Evolutionary conservation across 2,888 invertebrate genomes (phyloP).

Genomic region (Trissoscelio sp.): DNA sequence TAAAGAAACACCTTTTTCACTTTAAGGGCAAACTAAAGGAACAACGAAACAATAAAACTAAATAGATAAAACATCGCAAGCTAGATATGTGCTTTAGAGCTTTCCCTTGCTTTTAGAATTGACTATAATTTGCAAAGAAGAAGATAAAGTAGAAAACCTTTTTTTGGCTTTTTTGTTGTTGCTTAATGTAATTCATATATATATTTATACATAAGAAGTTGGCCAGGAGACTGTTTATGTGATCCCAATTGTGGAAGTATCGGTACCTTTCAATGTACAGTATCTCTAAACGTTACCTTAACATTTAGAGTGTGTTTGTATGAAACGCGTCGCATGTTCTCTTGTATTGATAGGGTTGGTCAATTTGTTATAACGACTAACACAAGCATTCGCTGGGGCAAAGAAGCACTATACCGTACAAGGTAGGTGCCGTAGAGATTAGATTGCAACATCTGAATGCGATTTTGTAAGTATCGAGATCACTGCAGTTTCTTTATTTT

Average conservation of each 20-base stretch:
- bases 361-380: slow-evolving; percentile 34
- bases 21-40: too few species aligned
- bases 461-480: slow-evolving; percentile 46
- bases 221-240: not conserved
- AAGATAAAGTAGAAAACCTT: slow-evolving; percentile 1
- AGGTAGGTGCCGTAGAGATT: slow-evolving; percentile 52
- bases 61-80: not conserved
- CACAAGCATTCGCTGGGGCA: slow-evolving; percentile 5
- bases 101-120: slow-evolving; percentile 26
- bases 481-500: slow-evolving; percentile 9
- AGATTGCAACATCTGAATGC: slow-evolving; percentile 35
- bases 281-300: slow-evolving; percentile 1
- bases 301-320: slow-evolving; percentile 17
- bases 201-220: too few species aligned
- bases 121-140: slow-evolving; percentile 8
- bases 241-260: not conserved
- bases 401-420: slow-evolving; percentile 48
- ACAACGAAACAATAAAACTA: not conserved
- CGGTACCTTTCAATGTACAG: not conserved
- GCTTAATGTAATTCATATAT: not conserved
- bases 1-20: too few species aligned
- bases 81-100: slow-evolving; percentile 28
- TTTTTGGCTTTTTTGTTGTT: not conserved
- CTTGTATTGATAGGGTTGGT: slow-evolving; percentile 26
- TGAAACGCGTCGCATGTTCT: slow-evolving; percentile 40